A percentile compares a stretch with the other conserved stretches of the same genome.
Evolutionary conservation across 2,888 invertebrate species (phyloP).

Genomic region (Rutpela maculata): DNA sequence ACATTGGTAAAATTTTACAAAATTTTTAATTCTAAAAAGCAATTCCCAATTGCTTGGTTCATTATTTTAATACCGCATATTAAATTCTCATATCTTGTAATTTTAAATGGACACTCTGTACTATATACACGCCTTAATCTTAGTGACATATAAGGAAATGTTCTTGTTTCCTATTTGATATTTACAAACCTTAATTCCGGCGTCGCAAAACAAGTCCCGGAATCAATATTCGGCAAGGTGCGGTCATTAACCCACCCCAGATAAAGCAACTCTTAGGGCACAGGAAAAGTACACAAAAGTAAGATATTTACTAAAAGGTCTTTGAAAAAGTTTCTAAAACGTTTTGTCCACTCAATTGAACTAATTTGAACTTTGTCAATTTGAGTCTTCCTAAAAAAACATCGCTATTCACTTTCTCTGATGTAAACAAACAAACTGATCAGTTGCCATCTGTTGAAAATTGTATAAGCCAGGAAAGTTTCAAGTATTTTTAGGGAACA

Average conservation of each 20-base stretch:
- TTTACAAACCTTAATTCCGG: conserved; percentile 43
- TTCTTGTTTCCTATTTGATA: conserved; percentile 28
- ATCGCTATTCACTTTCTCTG: not conserved
- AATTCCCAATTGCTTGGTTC: too few species aligned
- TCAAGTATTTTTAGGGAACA: too few species aligned
- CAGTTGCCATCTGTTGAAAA: too few species aligned
- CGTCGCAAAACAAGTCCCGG: conserved; percentile 42
- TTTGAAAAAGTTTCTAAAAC: not conserved
- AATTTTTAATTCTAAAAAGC: too few species aligned
- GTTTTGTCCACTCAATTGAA: not conserved
- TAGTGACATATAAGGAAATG: not conserved
- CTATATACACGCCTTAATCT: not conserved
- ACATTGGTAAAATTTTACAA: too few species aligned
- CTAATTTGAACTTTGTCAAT: not conserved
- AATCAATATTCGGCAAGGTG: conserved; percentile 59
- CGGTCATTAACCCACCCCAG: conserved; percentile 56
- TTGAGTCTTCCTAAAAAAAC: not conserved
- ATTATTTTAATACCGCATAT: too few species aligned
- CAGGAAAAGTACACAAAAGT: conserved; percentile 7
- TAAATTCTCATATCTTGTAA: too few species aligned
- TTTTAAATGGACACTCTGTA: too few species aligned
- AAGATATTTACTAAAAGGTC: not conserved
- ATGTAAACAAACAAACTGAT: not conserved
- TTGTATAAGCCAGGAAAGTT: too few species aligned
- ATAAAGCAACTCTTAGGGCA: conserved; percentile 31